These are phyloP conservation scores for Silurus meridionalis DNA, from an alignment of 2,113 vertebrate species.

Conservation along the genomic window DNA sequence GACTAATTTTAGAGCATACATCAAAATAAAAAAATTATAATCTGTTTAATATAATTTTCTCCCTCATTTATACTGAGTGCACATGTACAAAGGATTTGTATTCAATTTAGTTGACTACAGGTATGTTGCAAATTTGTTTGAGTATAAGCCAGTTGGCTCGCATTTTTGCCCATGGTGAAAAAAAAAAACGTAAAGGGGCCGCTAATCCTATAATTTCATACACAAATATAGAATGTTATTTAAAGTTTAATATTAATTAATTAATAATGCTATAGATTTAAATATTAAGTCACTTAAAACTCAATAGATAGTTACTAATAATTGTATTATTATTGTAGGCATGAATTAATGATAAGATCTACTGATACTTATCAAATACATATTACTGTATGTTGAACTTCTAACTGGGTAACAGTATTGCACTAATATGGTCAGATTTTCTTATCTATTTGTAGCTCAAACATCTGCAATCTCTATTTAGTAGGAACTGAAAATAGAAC, in stretches of 20 bases:
- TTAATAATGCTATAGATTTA: not conserved
- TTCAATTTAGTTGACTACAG: not conserved
- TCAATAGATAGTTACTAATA: not conserved
- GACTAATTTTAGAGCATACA: not conserved
- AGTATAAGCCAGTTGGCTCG: not conserved
- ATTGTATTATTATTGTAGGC: slow-evolving; percentile 9
- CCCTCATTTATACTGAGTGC: not conserved
- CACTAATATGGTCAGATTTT: slow-evolving; percentile 24
- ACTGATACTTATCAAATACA: not conserved
- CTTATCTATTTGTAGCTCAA: slow-evolving; percentile 1
- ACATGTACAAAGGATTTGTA: not conserved
- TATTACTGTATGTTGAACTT: not conserved
- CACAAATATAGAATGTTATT: not conserved
- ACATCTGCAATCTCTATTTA: not conserved
- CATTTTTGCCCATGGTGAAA: not conserved
- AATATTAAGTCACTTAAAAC: not conserved
- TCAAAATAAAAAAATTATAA: not conserved
- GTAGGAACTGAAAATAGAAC: slow-evolving; percentile 1
- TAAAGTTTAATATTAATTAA: not conserved
- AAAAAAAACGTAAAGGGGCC: not conserved
- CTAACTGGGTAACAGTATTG: not conserved
- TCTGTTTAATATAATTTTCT: not conserved
- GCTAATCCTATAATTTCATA: not conserved
- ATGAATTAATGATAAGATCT: slow-evolving; percentile 7
- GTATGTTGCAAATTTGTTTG: not conserved